These are phyloP conservation scores for Mythimna ferrago DNA, from an alignment of 2,888 invertebrate species.

Conservation along the genomic window DNA sequence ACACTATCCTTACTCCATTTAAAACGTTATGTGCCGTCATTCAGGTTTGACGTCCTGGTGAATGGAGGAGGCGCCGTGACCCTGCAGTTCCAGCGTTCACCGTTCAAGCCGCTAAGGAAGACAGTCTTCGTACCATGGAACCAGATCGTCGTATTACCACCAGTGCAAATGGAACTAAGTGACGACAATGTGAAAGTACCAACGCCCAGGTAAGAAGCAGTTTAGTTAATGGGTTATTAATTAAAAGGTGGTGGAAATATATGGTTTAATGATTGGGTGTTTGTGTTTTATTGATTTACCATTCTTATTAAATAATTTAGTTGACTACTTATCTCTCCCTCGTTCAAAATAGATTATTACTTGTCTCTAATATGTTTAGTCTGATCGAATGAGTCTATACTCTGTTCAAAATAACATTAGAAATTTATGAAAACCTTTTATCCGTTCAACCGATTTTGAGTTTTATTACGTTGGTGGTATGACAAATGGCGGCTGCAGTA, in stretches of 20 bases:
- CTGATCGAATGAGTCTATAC: neutral
- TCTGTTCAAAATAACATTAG: too few species aligned
- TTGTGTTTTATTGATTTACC: conserved; percentile 38
- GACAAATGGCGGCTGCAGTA: too few species aligned
- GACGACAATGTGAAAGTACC: conserved; percentile 92
- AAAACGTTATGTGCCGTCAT: conserved; percentile 51
- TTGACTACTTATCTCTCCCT: too few species aligned
- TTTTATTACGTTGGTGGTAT: too few species aligned
- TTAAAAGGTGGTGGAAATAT: conserved; percentile 33
- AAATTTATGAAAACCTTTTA: too few species aligned
- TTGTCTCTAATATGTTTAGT: too few species aligned
- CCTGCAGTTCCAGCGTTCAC: conserved; percentile 98
- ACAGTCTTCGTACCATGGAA: conserved; percentile 99
- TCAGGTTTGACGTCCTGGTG: conserved; percentile 99
- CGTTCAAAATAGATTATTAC: neutral
- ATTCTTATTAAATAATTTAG: neutral
- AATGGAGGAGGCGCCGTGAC: conserved; percentile 99
- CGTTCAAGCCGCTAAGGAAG: conserved; percentile 96
- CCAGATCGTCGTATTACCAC: conserved; percentile 97
- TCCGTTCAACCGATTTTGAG: too few species aligned
- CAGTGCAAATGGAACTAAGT: conserved; percentile 96
- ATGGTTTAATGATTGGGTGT: conserved; percentile 15
- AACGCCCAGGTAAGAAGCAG: conserved; percentile 81
- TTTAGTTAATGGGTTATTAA: conserved; percentile 2
- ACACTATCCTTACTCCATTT: conserved; percentile 4